Evolutionary conservation across 2,797 vertebrate genomes (phyloP), one percentile per base, ranked within the genome.

Genomic region (Sorex maritimensis): DNA sequence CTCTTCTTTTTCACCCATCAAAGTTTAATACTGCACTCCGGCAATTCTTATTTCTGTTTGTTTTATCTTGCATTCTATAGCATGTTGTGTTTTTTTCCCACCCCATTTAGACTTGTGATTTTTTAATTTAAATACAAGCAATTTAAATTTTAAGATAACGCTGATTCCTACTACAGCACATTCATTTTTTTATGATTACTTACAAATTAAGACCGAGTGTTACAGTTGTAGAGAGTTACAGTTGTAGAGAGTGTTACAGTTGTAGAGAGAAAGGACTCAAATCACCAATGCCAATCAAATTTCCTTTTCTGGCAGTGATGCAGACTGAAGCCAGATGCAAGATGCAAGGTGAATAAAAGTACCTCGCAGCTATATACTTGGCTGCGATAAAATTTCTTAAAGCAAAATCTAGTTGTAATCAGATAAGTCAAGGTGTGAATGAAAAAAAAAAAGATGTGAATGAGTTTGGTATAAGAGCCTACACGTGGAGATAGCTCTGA

Each of bases 331-430:
- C 17, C 15, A 23, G 58, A 17, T 23, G 19, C 21, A 6, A 21
- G 58, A 21, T 17, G 5, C 58, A 61, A 61, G 19, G 19, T 11
- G 10, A 52, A 52, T 52, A 14, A 44, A 52, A 21, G 14, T 61
- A 21, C 58, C 58, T 61, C 19, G 6, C 17, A 61, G 58, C 58
- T 61, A 61, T 21, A 61, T 61, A 15, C 58, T 7, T 21, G 58
- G 17, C 1, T 61, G 58, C 23, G 58, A 21, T 61, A 61, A 61
- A 61, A 61, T 61, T 61, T 61, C 17, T 61, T 23, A 15, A 55
- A 55, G n/a, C 67, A 88, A 80, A 93, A 94, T 93, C 44, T 91
- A n/a, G 46, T 84, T 63, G 19, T 78, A 81, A 95, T 81, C 38
- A 71, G 88, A 92, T 55, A 41, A 94, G 65, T 30, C 15, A 67